Evolutionary conservation across 2,888 invertebrate species (phyloP), one percentile per base, ranked within the genome.

Genomic region (Drosophila koepferae): DNA sequence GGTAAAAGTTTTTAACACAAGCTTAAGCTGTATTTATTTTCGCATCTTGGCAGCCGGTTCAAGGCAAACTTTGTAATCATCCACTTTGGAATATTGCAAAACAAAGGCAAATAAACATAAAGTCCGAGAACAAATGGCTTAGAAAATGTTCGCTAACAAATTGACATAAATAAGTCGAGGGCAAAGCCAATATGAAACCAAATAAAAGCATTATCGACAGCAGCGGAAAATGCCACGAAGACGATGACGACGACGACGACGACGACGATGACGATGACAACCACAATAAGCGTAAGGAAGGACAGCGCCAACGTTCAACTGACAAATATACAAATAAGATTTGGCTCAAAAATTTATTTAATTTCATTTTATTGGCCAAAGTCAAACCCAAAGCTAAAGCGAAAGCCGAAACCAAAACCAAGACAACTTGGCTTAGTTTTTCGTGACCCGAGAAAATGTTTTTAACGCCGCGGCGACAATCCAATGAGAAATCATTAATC

Each of bases 321-420:
- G 82, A 80, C 84, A 86, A 86, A 80, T 82, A 83, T 80, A 74
- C 86, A 87, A 87, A 87, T 86, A 83, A 80, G 80, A 85, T 80
- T 87, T 85, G 74, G 73, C 69, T 81, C 77, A 86, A 86, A 86
- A 86, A 86, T 87, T 77, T 86, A 86, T 87, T 87, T 87, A 85
- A 86, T 86, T 85, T 87, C 77, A 83, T 80, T 87, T 86, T 82
- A 86, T 87, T 85, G 80, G 80, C 74, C 69, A 61, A 74, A 83
- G 78, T 83, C 82, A 82, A 16, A n/a, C 28, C 23, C 44, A 12
- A 44, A 14, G 6, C 44, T 6, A 43, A 18, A 43, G 8, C 41
- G 6, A 14, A 44, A 44, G 7, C n/a, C 8, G 4, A 10, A 31
- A 31, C 28, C n/a, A 18, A 18, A 12, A 49, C n/a, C 53, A 58